Conservation (phyloP, 2,888 invertebrate genomes). For the Apamea epomidion region DNA sequence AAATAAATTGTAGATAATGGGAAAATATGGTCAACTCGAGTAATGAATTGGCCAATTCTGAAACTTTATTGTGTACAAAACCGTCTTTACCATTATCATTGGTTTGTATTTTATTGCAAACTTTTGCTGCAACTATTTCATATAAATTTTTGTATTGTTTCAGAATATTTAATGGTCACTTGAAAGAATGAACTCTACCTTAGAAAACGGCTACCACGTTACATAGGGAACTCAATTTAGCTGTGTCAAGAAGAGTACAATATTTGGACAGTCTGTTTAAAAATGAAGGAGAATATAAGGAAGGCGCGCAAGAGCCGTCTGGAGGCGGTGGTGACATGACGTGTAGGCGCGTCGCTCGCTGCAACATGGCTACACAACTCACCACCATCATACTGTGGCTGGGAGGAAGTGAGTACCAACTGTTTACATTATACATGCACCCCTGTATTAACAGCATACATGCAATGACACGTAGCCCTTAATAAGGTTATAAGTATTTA, state of each 20-base stretch:
- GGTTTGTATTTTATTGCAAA: slow-evolving; percentile 16
- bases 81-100: neutral
- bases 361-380: slow-evolving; percentile 83
- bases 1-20: slow-evolving; percentile 60
- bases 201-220: slow-evolving; percentile 63
- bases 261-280: slow-evolving; percentile 74
- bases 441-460: slow-evolving; percentile 8
- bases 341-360: slow-evolving; percentile 72
- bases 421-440: slow-evolving; percentile 4
- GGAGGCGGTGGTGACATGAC: slow-evolving; percentile 82
- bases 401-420: slow-evolving; percentile 84
- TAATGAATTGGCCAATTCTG: slow-evolving; percentile 11
- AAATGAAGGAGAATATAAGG: slow-evolving; percentile 80
- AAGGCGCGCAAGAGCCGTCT: slow-evolving; percentile 74
- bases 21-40: slow-evolving; percentile 18
- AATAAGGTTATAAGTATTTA: neutral
- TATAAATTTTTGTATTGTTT: slow-evolving; percentile 73
- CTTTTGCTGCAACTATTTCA: slow-evolving; percentile 9
- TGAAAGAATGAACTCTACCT: slow-evolving; percentile 69
- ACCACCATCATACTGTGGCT: slow-evolving; percentile 86
- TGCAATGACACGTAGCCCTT: neutral
- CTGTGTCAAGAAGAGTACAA: slow-evolving; percentile 73
- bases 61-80: slow-evolving; percentile 10
- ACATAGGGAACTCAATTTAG: slow-evolving; percentile 71
- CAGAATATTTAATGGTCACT: slow-evolving; percentile 76